Evolutionary conservation across 2,888 invertebrate species (phyloP).

Genomic region (Tromatobia lineatoria): DNA sequence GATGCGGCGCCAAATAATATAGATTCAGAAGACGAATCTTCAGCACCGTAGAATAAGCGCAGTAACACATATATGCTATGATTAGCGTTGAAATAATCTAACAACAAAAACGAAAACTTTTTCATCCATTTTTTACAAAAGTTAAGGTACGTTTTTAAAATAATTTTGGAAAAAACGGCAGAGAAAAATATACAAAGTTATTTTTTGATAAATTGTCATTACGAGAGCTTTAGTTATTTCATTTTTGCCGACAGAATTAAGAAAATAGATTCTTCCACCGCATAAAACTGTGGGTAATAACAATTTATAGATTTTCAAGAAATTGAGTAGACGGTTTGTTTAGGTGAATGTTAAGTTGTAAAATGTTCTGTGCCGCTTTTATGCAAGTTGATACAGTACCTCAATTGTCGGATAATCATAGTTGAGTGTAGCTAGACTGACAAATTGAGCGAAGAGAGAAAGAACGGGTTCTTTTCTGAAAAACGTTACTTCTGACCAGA

Average conservation of each 20-base stretch:
- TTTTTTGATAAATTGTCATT: neutral
- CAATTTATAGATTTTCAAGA: neutral
- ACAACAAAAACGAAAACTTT: neutral
- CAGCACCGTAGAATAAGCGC: constrained; percentile 99
- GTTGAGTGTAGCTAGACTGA: constrained; percentile 92
- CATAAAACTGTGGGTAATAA: neutral
- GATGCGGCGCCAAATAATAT: constrained; percentile 98
- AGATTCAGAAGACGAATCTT: constrained; percentile 98
- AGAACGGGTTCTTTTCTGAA: constrained; percentile 97
- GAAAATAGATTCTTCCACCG: neutral
- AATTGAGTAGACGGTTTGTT: neutral
- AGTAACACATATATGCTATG: constrained; percentile 98
- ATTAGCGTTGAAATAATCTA: constrained; percentile 96
- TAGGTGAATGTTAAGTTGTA: neutral
- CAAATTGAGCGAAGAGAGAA: constrained; percentile 98
- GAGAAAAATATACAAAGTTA: constrained; percentile 42
- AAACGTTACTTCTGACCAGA: constrained; percentile 99
- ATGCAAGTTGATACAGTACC: constrained; percentile 86
- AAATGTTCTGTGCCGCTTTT: neutral
- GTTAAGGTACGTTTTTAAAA: neutral
- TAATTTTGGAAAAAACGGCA: neutral
- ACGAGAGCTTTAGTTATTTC: neutral
- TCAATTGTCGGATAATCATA: constrained; percentile 98
- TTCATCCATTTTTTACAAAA: neutral
- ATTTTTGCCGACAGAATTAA: neutral